Evolutionary conservation across 2,888 invertebrate species (phyloP), one percentile per base, ranked within the genome.

Genomic region (Notocelia uddmanniana): DNA sequence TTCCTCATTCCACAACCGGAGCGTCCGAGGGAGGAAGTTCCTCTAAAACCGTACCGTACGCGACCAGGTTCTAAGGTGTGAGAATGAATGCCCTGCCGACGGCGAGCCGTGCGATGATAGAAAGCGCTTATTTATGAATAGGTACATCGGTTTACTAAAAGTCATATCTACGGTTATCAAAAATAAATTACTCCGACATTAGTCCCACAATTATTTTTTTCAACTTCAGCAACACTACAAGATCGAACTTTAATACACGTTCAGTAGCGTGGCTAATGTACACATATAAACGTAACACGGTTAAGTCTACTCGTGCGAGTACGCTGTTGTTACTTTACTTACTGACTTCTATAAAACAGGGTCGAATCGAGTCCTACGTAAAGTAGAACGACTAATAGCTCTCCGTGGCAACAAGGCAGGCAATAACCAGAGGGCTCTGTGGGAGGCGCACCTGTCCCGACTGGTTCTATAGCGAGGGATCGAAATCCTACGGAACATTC

Each of bases 391-490:
- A 68, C 23, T 59, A 26, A 13, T 59, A 23, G 21, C 26, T 50
- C 34, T 37, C 52, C 45, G 37, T 58, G 37, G 45, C 60, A 62
- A 34, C 45, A 41, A 9, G 57, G 23, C 45, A 60, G 48, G 52
- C 59, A 55, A 64, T 66, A 64, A n/a, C 62, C 62, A 57, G 45
- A 60, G 48, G 54, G 48, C 31, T 41, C 31, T 50, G 76, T 77
- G 76, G 76, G 76, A 74, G 77, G 73, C 76, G 74, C 84, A 85
- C 83, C 86, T 85, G 84, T 76, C 78, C 77, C 63, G 73, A 75
- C 79, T 68, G 75, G 76, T 78, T 79, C 75, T 77, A 71, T 76
- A 31, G 73, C 76, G 77, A 52, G 48, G 50, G 52, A 62, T 37
- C 50, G 18, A 57, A 50, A 57, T 68, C 52, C 67, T 60, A 62